A percentile compares a stretch with the other conserved stretches of the same genome.
Evolutionary conservation across 1,140 invertebrate genomes (phyloP).

Genomic region (Oscheius sp.): DNA sequence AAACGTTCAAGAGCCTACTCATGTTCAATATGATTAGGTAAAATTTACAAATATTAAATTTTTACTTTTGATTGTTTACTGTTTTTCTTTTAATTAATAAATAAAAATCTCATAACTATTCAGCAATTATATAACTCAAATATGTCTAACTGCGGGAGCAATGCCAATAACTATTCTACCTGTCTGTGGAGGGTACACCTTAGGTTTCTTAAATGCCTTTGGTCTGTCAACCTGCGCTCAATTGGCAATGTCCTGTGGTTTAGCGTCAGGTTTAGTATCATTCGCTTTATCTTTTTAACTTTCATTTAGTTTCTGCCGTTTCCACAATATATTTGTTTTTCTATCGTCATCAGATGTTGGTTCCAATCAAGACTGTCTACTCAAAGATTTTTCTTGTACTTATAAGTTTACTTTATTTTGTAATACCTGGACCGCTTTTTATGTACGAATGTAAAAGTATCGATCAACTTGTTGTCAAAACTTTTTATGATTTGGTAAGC

Average conservation of each 20-base stretch:
- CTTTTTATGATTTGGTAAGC: neutral
- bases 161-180: neutral
- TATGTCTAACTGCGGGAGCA: neutral
- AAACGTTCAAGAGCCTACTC: neutral
- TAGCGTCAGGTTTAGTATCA: neutral
- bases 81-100: no score
- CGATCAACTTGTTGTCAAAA: neutral
- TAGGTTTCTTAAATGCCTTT: neutral
- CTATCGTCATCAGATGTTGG: neutral
- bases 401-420: neutral
- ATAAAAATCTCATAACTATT: no score
- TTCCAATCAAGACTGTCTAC: neutral
- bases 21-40: neutral
- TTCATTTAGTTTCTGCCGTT: neutral
- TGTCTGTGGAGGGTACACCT: neutral
- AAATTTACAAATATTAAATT: no score
- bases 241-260: neutral
- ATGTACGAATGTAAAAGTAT: neutral
- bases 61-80: neutral
- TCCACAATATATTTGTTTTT: constrained; percentile 1
- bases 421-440: neutral
- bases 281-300: neutral
- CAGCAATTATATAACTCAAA: neutral
- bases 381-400: neutral
- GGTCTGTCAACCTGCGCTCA: neutral